phyloP scores from a whole-genome alignment of 2,113 vertebrate species.

The Xiphias gladius region DNA sequence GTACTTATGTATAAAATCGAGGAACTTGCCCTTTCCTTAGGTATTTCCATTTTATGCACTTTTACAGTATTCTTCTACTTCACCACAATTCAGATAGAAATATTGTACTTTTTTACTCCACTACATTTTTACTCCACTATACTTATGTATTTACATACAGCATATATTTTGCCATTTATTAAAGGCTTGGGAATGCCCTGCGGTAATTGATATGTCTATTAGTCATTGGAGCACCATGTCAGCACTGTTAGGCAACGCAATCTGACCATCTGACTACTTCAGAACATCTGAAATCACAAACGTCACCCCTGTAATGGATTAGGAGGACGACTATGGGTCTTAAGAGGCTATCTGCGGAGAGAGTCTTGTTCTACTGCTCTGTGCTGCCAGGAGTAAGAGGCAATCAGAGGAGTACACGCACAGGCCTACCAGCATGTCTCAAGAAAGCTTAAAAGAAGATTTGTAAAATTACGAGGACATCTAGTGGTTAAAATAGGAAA shows the following conservation, averaged over 20 bases:
- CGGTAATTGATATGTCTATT: too few species aligned
- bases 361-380: neutral
- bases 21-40: neutral
- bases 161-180: neutral
- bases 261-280: neutral
- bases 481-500: constrained; percentile 76
- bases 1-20: neutral
- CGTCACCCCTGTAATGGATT: neutral
- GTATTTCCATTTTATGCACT: too few species aligned
- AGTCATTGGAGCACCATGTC: neutral
- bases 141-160: too few species aligned
- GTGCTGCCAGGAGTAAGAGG: neutral
- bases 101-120: too few species aligned
- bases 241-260: neutral
- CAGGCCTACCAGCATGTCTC: neutral
- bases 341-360: neutral
- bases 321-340: neutral
- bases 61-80: neutral
- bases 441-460: constrained; percentile 4
- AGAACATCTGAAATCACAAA: neutral
- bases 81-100: too few species aligned
- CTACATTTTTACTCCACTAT: too few species aligned
- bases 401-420: neutral
- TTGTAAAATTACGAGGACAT: constrained; percentile 72
- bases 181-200: neutral